Conservation (phyloP, 1,140 invertebrate species). For the Drosophila pseudoananassae region DNA sequence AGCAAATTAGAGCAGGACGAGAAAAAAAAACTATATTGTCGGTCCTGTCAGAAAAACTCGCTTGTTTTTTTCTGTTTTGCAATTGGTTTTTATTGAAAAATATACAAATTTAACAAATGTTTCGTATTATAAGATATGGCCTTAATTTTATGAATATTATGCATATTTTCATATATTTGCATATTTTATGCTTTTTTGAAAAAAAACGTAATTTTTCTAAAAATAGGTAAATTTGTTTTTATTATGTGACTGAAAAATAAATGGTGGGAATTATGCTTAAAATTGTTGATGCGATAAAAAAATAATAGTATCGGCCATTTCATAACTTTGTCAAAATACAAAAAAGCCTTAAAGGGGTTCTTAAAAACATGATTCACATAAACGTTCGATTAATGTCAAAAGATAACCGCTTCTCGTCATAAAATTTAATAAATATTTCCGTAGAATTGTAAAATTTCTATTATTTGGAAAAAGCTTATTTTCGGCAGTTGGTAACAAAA, state of each 20-base stretch:
- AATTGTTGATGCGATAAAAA: no score
- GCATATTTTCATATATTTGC: no score
- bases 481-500: not conserved
- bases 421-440: not conserved
- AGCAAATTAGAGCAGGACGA: constrained; percentile 1
- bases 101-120: no score
- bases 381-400: not conserved
- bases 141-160: no score
- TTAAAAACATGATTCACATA: not conserved
- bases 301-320: no score
- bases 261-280: no score
- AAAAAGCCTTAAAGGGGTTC: not conserved
- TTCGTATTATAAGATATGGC: no score
- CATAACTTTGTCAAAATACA: not conserved
- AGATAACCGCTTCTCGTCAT: not conserved
- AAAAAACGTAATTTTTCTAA: no score
- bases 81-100: no score
- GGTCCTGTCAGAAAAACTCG: not conserved
- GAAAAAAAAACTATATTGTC: not conserved
- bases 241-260: no score
- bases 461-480: not conserved
- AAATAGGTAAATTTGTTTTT: no score
- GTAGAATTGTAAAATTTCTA: not conserved
- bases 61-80: not conserved
- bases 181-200: no score